phyloP scores from a whole-genome alignment of 2,113 vertebrate species.

The Cichladusa arquata region DNA sequence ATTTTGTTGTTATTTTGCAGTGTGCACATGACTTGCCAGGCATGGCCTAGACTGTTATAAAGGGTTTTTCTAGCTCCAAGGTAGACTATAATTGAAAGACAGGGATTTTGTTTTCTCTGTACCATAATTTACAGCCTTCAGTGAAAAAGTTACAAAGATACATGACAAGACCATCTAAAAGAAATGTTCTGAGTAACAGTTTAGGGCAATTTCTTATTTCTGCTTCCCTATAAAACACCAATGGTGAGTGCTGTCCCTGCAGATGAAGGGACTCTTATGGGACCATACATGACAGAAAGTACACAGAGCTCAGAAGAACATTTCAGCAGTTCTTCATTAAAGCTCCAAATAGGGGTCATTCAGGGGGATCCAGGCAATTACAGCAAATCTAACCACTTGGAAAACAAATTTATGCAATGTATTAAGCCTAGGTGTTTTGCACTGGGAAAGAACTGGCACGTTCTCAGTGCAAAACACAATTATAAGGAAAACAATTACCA shows the following conservation, averaged over 20 bases:
- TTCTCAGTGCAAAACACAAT: background rate
- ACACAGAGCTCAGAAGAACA: background rate
- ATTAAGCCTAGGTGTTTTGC: background rate
- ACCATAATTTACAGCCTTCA: background rate
- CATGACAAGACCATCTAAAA: background rate
- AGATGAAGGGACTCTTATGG: background rate
- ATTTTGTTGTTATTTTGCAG: background rate
- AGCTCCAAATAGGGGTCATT: background rate
- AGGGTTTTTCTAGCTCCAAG: rapidly evolving
- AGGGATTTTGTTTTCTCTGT: background rate
- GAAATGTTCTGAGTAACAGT: background rate
- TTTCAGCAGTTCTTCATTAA: background rate
- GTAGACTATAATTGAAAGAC: background rate
- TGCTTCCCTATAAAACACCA: background rate
- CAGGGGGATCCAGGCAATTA: background rate
- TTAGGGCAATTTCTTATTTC: background rate
- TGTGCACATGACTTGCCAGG: background rate
- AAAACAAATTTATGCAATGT: background rate
- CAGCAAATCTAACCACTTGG: background rate
- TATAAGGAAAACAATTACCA: background rate
- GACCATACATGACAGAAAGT: background rate
- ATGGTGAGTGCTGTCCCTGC: background rate
- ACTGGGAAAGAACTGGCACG: background rate
- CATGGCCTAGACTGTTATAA: background rate
- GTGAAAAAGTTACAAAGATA: background rate